phyloP scores from a whole-genome alignment of 2,888 invertebrate species.

The Callosobruchus maculatus region DNA sequence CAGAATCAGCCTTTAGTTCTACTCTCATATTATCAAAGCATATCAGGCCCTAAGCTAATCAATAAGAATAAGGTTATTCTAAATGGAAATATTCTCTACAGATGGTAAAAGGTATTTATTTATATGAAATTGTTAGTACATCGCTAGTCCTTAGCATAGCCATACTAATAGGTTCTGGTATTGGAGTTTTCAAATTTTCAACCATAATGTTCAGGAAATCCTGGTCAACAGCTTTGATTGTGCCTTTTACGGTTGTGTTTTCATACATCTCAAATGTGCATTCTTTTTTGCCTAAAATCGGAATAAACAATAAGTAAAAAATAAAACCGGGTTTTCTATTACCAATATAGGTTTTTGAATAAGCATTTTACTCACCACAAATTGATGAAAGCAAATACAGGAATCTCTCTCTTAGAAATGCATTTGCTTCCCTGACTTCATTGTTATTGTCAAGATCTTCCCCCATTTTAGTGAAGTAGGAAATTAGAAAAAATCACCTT shows the following conservation, averaged over 20 bases:
- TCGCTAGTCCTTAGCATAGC: constrained; percentile 40
- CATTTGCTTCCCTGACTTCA: constrained; percentile 31
- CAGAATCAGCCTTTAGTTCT: too few relatives aligned
- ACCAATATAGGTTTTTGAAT: neutral
- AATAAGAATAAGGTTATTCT: too few relatives aligned
- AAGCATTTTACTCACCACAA: constrained; percentile 30
- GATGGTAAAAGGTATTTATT: constrained; percentile 13
- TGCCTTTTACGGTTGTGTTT: constrained; percentile 36
- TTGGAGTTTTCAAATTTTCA: constrained; percentile 38
- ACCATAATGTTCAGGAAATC: constrained; percentile 40
- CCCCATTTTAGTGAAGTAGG: neutral
- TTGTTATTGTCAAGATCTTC: neutral
- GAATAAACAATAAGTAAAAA: neutral
- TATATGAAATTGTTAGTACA: constrained; percentile 28
- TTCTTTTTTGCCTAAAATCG: constrained; percentile 28
- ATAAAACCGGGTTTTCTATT: too few relatives aligned
- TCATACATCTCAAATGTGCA: constrained; percentile 38
- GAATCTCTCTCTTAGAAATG: constrained; percentile 39
- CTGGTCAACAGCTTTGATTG: constrained; percentile 38
- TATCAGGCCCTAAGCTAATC: too few relatives aligned
- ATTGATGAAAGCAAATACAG: constrained; percentile 37
- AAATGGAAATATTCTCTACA: neutral
- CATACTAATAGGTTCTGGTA: constrained; percentile 26
- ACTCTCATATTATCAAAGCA: too few relatives aligned
- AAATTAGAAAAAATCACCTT: too few relatives aligned